Evolutionary conservation across 2,888 invertebrate genomes (phyloP), one percentile per base, ranked within the genome.

Genomic region (Petrolisthes manimaculis): DNA sequence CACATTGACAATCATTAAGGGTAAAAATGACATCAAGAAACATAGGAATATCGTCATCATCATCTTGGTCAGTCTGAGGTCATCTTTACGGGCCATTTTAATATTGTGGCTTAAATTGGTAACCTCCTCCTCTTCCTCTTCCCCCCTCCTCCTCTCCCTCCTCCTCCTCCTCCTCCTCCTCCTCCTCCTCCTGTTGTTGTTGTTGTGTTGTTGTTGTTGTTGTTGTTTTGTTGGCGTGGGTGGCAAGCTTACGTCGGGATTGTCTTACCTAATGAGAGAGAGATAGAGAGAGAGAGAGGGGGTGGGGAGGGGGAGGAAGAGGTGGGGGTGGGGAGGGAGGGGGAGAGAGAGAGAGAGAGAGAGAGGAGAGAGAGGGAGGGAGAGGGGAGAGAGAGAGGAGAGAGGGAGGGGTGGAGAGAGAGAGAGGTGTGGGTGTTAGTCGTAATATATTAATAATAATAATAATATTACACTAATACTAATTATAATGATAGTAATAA

Each of bases 21-120:
- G 97, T 91, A 97, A 94, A 94, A 97, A 98, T 92, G 97, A 97
- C 82, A 96, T 93, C 2, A 97, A 94, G 93, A 97, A 98, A 92
- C 97, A 96, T 54, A 96, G 93, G 93, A 98, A 97, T 92, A 98
- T 97, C 83, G 96, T 95, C 91, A 97, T 94, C 97, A 97, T 97
- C 92, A 97, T 95, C 85, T 95, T 95, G 0, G 97, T 97, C 80
- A 98, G 94, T 74, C 97, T 94, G 24, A 96, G 95, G 93, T 97
- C 97, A 92, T 97, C 97, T 83, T 95, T 93, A 92, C 90, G 78
- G 51, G 84, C 51, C 77, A 81, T 21, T 55, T 86, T 84, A 4
- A 69, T 83, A 37, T 37, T 81, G 80, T 81, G 85, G 61, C 37
- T n/a, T 18, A 82, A 56, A 4, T 51, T 8, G 37, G 67, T 71